Evolutionary conservation across 2,113 vertebrate genomes (phyloP), one percentile per base, ranked within the genome.

Genomic region (Dicerorhinus sumatrensis): DNA sequence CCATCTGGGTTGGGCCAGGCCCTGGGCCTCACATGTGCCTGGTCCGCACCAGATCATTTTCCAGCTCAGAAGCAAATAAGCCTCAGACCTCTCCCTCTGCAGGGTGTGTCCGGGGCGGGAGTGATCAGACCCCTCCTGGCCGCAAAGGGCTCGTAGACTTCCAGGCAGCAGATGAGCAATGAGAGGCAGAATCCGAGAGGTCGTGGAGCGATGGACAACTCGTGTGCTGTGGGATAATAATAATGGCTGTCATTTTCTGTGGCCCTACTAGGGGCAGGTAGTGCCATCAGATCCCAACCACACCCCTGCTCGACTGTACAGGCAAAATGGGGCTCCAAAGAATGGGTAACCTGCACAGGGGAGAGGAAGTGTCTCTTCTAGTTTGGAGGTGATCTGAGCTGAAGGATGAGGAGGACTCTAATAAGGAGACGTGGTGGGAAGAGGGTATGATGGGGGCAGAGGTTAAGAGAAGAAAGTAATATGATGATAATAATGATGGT

Each of bases 401-500:
- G 33, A 25, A 72, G 23, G 48, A 16, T 5, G 14, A 73, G 33
- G 77, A 39, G 65, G 69, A 6, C 9, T 33, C 51, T 12, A n/a
- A 4, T 4, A 46, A 46, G 88, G 10, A 72, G 79, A 65, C 16
- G 3, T 16, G 58, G 80, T 4, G 31, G 58, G 23, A 67, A 46
- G 91, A 83, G 13, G 29, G 39, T 5, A 0, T 7, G n/a, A 12
- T 29, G 42, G 4, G 39, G 70, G 54, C 69, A 65, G 91, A 83
- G 31, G 16, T 6, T 3, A 51, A 33, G 67, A 85, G 36, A 23
- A 79, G 46, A 63, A 33, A 11, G 12, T 8, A 29, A 42, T 42
- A 0, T 11, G 73, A 9, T 6, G 31, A 10, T 18, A 12, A 1
- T 36, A 46, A 1, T 39, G 8, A 1, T 56, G 42, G 0, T 48